Evolutionary conservation across 2,113 vertebrate genomes (phyloP).

Genomic region (Sarotherodon lohbergeri): DNA sequence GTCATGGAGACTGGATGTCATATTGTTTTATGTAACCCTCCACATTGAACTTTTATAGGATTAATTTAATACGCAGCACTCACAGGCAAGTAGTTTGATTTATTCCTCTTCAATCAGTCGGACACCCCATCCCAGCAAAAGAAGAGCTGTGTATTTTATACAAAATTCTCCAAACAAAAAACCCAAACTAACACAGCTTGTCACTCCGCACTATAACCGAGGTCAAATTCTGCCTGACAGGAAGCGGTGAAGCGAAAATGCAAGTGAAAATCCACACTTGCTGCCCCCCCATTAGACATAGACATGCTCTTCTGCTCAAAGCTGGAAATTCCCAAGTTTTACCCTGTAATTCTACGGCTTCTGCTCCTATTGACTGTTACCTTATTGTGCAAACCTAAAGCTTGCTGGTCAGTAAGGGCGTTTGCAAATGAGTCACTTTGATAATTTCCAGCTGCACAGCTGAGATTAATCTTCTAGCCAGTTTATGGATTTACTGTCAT

Average conservation of each 20-base stretch:
- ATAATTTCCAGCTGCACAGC: not conserved
- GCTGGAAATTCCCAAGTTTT: constrained; percentile 5
- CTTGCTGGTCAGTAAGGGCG: not conserved
- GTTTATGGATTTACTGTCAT: not conserved
- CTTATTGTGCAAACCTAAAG: not conserved
- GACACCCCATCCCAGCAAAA: not conserved
- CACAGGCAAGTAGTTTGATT: not conserved
- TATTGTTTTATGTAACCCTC: not conserved
- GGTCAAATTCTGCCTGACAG: not conserved
- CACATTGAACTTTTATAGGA: not conserved
- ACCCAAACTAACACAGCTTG: not conserved
- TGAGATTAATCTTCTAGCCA: not conserved
- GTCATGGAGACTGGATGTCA: not conserved
- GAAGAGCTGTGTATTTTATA: not conserved
- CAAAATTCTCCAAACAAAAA: not conserved
- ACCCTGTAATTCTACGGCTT: not conserved
- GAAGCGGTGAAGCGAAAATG: not conserved
- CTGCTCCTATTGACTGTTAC: not conserved
- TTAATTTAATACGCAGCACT: not conserved
- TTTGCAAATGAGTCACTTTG: not conserved
- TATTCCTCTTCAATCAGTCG: not conserved
- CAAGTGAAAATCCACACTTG: not conserved
- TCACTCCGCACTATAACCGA: not conserved
- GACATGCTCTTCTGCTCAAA: not conserved
- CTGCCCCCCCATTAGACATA: not conserved